Evolutionary conservation across 2,797 vertebrate genomes (phyloP), one percentile per base, ranked within the genome.

Genomic region (Crocodylus rhombifer): DNA sequence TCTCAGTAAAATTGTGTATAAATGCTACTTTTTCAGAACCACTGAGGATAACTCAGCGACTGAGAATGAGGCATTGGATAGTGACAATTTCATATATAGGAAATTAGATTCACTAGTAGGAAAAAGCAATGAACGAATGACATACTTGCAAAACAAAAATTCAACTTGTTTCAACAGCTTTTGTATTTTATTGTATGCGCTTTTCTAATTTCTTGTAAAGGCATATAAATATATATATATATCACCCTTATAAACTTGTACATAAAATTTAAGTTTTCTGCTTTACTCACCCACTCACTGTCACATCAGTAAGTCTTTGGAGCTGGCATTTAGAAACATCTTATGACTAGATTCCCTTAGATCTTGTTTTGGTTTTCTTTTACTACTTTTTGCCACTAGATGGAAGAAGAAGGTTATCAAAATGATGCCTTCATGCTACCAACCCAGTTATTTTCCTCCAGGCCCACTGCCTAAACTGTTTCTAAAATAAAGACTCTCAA

Each of bases 381-480:
- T 98, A 88, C 90, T 93, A 75, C 89, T 94, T 97, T 79, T 97
- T 96, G 93, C 98, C 98, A 97, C 98, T 98, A 98, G 98, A 97
- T 98, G 98, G 98, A 94, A 97, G 98, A 98, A 98, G 97, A 92
- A 97, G 94, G 96, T 98, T 97, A 97, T 96, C 82, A 95, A 96
- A 97, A 92, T 80, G 88, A 20, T 95, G 33, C 57, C 65, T 92
- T 82, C 61, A 30, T 90, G n/a, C 58, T 87, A 13, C 26, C 58
- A 76, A 55, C 20, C n/a, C 63, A n/a, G 42, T 93, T 91, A 71
- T 13, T 77, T 87, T 85, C 91, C 81, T 36, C 71, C 64, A 62
- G 78, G 96, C 92, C 57, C 14, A 63, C 69, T 74, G 51, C 77
- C 17, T 85, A 74, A 71, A 83, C 42, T 93, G 12, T 64, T 73